A percentile compares a stretch with the other conserved stretches of the same genome.
phyloP scores from a whole-genome alignment of 2,113 vertebrate species.

The Protobothrops flavoviridis region DNA sequence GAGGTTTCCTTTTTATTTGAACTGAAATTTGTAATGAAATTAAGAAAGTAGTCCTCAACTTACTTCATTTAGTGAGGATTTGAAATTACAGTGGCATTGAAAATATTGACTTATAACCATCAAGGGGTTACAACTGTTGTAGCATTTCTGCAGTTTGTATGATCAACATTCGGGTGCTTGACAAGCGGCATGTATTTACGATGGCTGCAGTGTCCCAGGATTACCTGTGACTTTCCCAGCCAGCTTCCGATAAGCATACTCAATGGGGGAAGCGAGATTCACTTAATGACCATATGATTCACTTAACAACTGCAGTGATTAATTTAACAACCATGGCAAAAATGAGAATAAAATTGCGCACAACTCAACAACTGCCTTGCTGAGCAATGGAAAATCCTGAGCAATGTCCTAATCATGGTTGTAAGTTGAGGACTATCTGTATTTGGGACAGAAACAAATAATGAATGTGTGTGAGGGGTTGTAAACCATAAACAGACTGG shows the following conservation, averaged over 20 bases:
- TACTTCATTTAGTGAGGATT: neutral
- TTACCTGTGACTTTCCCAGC: neutral
- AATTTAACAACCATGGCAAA: neutral
- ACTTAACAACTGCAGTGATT: neutral
- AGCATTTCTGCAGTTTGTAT: neutral
- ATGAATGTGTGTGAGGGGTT: neutral
- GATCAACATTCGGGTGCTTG: neutral
- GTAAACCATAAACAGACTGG: neutral
- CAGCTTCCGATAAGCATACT: neutral
- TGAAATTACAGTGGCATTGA: neutral
- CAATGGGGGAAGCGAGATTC: neutral
- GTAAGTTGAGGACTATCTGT: neutral
- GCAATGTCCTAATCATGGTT: neutral
- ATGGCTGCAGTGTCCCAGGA: neutral
- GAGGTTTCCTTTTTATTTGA: neutral
- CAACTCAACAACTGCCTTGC: neutral
- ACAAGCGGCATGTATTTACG: neutral
- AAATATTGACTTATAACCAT: neutral
- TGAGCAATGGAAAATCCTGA: neutral
- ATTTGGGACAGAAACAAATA: neutral
- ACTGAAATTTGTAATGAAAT: neutral
- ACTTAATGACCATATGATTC: neutral
- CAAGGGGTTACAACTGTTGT: neutral
- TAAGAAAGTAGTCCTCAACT: neutral
- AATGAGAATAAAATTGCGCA: neutral